phyloP scores from a whole-genome alignment of 2,797 vertebrate species.

The Phataginus tricuspis region DNA sequence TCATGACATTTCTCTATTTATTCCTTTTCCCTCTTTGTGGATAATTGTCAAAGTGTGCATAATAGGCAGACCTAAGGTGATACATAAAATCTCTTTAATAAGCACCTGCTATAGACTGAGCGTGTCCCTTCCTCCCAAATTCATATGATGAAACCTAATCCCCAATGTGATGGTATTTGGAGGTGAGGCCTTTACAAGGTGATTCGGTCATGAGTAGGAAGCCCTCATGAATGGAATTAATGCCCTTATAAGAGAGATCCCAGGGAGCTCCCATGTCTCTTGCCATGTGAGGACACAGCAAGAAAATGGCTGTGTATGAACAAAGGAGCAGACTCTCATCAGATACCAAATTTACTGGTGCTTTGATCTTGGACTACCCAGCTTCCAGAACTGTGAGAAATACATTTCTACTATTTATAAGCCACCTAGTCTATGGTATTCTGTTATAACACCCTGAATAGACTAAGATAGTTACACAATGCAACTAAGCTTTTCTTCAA shows the following conservation, averaged over 20 bases:
- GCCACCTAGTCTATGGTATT: neutral
- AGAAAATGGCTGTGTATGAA: neutral
- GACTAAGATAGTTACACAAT: neutral
- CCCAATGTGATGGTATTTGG: neutral
- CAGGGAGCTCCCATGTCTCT: neutral
- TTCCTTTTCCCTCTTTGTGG: neutral
- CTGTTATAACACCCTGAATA: neutral
- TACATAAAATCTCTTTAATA: neutral
- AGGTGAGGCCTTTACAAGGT: neutral
- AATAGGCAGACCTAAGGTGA: neutral
- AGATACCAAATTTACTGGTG: neutral
- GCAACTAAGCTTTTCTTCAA: neutral
- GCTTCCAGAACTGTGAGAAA: neutral
- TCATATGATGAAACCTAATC: neutral
- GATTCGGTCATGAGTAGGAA: neutral
- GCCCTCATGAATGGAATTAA: neutral
- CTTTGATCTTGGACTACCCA: neutral
- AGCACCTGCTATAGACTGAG: neutral
- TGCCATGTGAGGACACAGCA: neutral
- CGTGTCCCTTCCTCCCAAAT: neutral
- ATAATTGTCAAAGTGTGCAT: neutral
- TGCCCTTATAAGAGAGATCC: neutral
- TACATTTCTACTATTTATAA: neutral
- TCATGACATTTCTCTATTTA: neutral
- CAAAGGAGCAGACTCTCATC: neutral